Evolutionary conservation across 1,140 invertebrate genomes (phyloP).

Genomic region (Drosophila oshimai): DNA sequence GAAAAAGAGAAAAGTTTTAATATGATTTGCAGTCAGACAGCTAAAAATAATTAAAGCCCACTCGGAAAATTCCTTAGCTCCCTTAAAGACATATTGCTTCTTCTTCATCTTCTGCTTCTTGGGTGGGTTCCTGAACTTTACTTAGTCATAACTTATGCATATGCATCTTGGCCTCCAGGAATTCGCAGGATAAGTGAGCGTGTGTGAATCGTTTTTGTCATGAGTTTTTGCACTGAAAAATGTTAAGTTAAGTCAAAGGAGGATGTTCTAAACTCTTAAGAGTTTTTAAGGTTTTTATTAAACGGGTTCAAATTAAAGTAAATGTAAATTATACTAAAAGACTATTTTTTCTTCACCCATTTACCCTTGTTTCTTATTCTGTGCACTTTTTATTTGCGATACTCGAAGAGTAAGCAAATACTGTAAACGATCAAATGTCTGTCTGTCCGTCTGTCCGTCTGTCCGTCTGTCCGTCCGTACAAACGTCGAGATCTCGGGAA

Average conservation of each 20-base stretch:
- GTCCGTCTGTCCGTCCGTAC: too few species aligned
- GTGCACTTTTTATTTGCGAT: too few species aligned
- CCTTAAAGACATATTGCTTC: constrained; percentile 40
- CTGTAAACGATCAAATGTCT: too few species aligned
- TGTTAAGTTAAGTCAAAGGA: background rate
- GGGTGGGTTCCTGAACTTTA: constrained; percentile 53
- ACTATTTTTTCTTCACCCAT: background rate
- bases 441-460: too few species aligned
- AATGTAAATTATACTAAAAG: background rate
- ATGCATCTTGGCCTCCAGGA: constrained; percentile 50
- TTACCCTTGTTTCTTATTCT: background rate
- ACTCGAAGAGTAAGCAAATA: too few species aligned
- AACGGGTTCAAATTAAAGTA: background rate
- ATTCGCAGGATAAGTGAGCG: constrained; percentile 29
- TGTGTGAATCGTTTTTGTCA: constrained; percentile 43
- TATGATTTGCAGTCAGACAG: constrained; percentile 75
- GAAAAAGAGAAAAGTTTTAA: constrained; percentile 67
- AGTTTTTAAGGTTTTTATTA: background rate
- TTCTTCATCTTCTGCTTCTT: background rate
- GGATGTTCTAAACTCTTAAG: too few species aligned
- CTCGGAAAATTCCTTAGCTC: background rate
- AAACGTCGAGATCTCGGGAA: too few species aligned
- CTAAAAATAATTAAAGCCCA: constrained; percentile 64
- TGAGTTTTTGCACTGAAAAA: constrained; percentile 10
- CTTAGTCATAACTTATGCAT: constrained; percentile 65